Percentiles rank a stretch among this genome's conserved stretches.
Conservation (phyloP, 2,113 vertebrate genomes). For the Nymphicus hollandicus region DNA sequence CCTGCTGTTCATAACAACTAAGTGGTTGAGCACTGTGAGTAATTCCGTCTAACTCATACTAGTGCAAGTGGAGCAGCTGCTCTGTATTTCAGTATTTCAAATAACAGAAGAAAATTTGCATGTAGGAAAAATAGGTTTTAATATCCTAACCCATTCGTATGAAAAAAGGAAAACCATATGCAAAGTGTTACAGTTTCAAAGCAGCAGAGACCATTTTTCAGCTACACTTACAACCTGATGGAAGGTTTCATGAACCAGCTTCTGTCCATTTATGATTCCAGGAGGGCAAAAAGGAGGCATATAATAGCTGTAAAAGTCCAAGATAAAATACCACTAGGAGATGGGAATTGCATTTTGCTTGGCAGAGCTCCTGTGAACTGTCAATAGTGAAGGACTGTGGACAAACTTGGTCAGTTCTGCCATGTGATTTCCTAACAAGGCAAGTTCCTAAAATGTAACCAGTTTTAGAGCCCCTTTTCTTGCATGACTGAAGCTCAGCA, state of each 20-base stretch:
- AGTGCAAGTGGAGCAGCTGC: constrained; percentile 45
- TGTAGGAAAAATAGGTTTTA: constrained; percentile 31
- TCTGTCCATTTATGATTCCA: neutral
- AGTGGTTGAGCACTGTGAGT: constrained; percentile 39
- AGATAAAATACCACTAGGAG: neutral
- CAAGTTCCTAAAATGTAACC: neutral
- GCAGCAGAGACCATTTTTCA: neutral
- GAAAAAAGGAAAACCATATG: neutral
- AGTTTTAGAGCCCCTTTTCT: neutral
- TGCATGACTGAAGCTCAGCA: neutral
- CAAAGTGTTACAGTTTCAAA: neutral
- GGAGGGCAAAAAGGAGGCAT: neutral
- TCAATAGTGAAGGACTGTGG: neutral
- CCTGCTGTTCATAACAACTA: constrained; percentile 44
- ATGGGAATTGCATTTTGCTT: neutral
- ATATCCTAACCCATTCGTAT: neutral
- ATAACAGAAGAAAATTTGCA: constrained; percentile 27
- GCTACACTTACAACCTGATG: neutral
- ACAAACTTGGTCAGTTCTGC: neutral
- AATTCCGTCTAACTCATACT: constrained; percentile 19
- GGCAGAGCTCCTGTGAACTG: neutral
- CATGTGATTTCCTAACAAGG: neutral
- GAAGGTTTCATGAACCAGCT: neutral
- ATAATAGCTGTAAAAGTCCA: neutral
- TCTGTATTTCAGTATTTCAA: constrained; percentile 36